Evolutionary conservation across 2,113 vertebrate species (phyloP).

Genomic region (Tupaia tana): DNA sequence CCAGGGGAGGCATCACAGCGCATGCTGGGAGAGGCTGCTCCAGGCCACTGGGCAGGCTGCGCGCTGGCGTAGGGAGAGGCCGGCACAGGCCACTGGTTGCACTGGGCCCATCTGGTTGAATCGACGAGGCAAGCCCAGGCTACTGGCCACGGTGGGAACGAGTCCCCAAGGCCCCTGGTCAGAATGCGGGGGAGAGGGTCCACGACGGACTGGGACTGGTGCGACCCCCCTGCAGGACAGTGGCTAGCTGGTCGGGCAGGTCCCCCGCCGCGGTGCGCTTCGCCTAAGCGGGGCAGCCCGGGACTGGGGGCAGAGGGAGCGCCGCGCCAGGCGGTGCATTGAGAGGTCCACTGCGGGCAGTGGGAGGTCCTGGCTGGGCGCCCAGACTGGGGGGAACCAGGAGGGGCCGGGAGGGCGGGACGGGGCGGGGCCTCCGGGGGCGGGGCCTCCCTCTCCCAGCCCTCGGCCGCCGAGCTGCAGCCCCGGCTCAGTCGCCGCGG

Average conservation of each 20-base stretch:
- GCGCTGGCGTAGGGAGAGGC: not conserved
- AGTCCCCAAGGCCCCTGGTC: not conserved
- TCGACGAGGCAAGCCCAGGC: not conserved
- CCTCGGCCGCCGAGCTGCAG: not conserved
- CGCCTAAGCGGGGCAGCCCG: not conserved
- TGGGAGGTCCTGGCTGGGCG: constrained; percentile 76
- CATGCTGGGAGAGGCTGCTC: not conserved
- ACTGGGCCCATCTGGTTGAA: not conserved
- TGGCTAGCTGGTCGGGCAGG: not conserved
- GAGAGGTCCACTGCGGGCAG: constrained; percentile 66
- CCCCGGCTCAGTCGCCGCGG: constrained; percentile 2
- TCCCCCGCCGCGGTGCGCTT: not conserved
- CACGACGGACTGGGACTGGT: not conserved
- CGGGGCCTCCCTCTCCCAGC: constrained; percentile 64
- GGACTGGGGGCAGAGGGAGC: not conserved
- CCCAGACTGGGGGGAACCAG: not conserved
- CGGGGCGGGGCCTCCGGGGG: not conserved
- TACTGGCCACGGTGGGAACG: not conserved
- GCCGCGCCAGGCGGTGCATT: not conserved
- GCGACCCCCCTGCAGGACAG: not conserved
- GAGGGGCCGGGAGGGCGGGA: not conserved
- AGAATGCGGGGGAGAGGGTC: not conserved
- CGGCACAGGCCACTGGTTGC: not conserved
- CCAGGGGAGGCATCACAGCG: no score
- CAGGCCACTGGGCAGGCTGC: not conserved